Evolutionary conservation across 2,888 invertebrate genomes (phyloP).

Genomic region (Tetrapedia diversipes): DNA sequence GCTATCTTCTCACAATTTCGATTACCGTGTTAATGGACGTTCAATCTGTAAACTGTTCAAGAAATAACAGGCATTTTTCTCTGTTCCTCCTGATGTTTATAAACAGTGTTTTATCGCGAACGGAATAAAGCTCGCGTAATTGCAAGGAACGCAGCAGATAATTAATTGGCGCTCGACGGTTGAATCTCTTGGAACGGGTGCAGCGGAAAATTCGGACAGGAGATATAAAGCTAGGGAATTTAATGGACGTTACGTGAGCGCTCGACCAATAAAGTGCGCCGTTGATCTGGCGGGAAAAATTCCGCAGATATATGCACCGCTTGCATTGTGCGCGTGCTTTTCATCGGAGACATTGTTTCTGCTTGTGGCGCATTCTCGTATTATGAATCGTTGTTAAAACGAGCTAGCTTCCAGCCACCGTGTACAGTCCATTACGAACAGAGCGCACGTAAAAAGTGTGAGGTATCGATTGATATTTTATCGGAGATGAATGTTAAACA

Average conservation of each 20-base stretch:
- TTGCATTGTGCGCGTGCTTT: constrained; percentile 30
- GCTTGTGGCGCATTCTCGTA: background rate
- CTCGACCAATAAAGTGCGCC: constrained; percentile 26
- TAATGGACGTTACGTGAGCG: constrained; percentile 30
- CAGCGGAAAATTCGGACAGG: constrained; percentile 17
- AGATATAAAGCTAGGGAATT: constrained; percentile 37
- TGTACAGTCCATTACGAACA: background rate
- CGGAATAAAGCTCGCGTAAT: background rate
- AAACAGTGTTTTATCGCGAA: too few species aligned
- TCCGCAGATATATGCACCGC: constrained; percentile 6
- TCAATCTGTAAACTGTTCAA: too few species aligned
- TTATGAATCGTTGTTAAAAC: constrained; percentile 24
- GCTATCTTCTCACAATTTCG: too few species aligned
- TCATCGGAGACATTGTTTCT: constrained; percentile 23
- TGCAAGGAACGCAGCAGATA: background rate
- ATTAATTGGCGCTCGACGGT: constrained; percentile 19
- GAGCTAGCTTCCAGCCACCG: background rate
- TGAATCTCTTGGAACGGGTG: constrained; percentile 11
- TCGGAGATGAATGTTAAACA: background rate
- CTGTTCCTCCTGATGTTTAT: too few species aligned
- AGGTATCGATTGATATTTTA: background rate
- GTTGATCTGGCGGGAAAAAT: constrained; percentile 3
- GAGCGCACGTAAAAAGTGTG: background rate
- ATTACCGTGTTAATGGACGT: too few species aligned
- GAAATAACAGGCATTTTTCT: too few species aligned